These are phyloP conservation scores for Pseudochirops cupreus DNA, from an alignment of 2,797 vertebrate species.

Conservation along the genomic window DNA sequence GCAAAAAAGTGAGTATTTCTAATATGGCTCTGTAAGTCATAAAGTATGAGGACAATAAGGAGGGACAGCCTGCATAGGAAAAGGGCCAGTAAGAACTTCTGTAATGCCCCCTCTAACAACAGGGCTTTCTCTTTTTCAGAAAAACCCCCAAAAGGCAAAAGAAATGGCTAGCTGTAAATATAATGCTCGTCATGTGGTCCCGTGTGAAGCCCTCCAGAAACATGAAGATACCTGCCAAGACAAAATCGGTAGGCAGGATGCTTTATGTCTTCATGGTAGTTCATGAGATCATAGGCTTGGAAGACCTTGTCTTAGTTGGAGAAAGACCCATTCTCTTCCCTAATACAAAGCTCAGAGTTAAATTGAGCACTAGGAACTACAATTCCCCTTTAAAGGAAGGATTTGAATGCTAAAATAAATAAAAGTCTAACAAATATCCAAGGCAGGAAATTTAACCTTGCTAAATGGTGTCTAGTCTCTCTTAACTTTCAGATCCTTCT, in stretches of 20 bases:
- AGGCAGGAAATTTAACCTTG: conserved; percentile 12
- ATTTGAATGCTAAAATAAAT: not conserved
- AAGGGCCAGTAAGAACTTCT: conserved; percentile 25
- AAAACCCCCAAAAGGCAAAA: conserved; percentile 73
- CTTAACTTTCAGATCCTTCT: conserved; percentile 65
- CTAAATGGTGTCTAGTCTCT: conserved; percentile 35
- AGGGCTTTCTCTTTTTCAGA: conserved; percentile 66
- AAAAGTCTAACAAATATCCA: not conserved
- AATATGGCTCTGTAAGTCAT: conserved; percentile 27
- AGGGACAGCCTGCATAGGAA: not conserved
- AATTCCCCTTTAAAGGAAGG: not conserved
- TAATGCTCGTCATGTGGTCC: conserved; percentile 77
- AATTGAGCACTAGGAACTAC: not conserved
- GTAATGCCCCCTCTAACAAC: conserved; percentile 10
- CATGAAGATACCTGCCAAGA: conserved; percentile 69
- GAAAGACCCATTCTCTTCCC: not conserved
- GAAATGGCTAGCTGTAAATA: conserved; percentile 77
- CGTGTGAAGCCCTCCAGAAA: conserved; percentile 61
- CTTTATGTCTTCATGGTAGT: not conserved
- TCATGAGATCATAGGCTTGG: not conserved
- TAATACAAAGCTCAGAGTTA: not conserved
- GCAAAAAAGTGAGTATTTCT: conserved; percentile 85
- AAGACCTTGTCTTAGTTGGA: not conserved
- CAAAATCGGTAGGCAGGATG: conserved; percentile 41
- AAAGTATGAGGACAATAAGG: not conserved